Conservation (phyloP, 2,797 vertebrate genomes). For the Intellagama lesueurii region DNA sequence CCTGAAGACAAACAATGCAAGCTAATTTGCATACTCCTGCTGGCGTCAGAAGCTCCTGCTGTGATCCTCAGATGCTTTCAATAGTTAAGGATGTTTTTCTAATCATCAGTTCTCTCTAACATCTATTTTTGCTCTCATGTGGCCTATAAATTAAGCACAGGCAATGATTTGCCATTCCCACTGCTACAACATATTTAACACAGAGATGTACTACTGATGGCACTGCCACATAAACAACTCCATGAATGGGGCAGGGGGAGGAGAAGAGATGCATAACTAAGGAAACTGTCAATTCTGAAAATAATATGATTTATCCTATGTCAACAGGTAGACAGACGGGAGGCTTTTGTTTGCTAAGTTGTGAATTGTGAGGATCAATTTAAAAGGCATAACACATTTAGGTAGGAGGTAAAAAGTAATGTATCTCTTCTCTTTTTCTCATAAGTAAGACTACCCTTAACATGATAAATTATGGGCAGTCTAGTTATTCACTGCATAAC, state of each 20-base stretch:
- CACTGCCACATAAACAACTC: not conserved
- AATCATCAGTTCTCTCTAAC: too few relatives aligned
- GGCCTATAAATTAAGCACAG: not conserved
- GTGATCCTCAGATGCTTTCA: too few relatives aligned
- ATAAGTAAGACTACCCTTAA: not conserved
- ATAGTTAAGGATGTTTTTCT: too few relatives aligned
- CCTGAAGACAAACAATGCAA: too few relatives aligned
- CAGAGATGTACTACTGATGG: not conserved
- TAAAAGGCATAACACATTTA: not conserved
- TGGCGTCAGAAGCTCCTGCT: too few relatives aligned
- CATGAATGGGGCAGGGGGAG: not conserved
- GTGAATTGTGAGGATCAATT: not conserved
- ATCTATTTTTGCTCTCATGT: too few relatives aligned
- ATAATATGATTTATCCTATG: not conserved
- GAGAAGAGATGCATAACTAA: too few relatives aligned
- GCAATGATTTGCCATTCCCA: not conserved
- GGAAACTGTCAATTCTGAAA: not conserved
- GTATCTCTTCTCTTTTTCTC: not conserved
- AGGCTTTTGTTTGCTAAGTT: not conserved
- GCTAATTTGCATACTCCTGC: too few relatives aligned
- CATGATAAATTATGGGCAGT: not conserved
- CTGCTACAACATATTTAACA: not conserved
- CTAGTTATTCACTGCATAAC: not conserved
- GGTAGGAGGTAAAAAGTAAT: not conserved
- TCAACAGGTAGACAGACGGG: not conserved